Conservation (phyloP, 2,888 invertebrate genomes). For the Vannuccia rotundouncinata region DNA sequence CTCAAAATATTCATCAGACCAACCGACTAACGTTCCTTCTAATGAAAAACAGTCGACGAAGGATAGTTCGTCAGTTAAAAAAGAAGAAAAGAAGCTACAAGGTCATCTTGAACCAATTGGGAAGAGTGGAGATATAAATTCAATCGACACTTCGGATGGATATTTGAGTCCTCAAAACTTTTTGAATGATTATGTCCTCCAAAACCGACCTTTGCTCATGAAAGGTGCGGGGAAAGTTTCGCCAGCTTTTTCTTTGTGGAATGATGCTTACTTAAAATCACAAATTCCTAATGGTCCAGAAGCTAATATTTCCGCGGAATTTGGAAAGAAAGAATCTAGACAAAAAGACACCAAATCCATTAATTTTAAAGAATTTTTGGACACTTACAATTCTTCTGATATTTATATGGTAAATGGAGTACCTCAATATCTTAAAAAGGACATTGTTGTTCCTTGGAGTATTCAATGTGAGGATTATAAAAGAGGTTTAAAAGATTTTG, state of each 20-base stretch:
- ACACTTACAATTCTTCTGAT: slow-evolving; percentile 46
- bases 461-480: slow-evolving; percentile 36
- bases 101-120: slow-evolving; percentile 51
- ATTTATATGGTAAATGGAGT: slow-evolving; percentile 52
- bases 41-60: too few relatives aligned
- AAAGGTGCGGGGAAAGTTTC: slow-evolving; percentile 46
- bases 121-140: slow-evolving; percentile 43
- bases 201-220: slow-evolving; percentile 48
- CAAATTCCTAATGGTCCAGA: slow-evolving; percentile 42
- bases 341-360: slow-evolving; percentile 44
- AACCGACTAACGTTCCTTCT: too few relatives aligned
- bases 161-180: slow-evolving; percentile 44
- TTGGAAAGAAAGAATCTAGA: slow-evolving; percentile 51
- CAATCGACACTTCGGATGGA: slow-evolving; percentile 44
- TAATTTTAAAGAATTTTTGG: slow-evolving; percentile 49
- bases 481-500: slow-evolving; percentile 37
- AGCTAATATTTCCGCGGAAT: slow-evolving; percentile 47
- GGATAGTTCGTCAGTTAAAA: too few relatives aligned
- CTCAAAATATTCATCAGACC: too few relatives aligned
- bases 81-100: too few relatives aligned
- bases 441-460: slow-evolving; percentile 35
- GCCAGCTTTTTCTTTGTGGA: slow-evolving; percentile 48
- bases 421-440: slow-evolving; percentile 44
- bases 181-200: slow-evolving; percentile 46
- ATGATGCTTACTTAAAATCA: slow-evolving; percentile 49